Evolutionary conservation across 2,113 vertebrate genomes (phyloP).

Genomic region (Emydura subglobosa): DNA sequence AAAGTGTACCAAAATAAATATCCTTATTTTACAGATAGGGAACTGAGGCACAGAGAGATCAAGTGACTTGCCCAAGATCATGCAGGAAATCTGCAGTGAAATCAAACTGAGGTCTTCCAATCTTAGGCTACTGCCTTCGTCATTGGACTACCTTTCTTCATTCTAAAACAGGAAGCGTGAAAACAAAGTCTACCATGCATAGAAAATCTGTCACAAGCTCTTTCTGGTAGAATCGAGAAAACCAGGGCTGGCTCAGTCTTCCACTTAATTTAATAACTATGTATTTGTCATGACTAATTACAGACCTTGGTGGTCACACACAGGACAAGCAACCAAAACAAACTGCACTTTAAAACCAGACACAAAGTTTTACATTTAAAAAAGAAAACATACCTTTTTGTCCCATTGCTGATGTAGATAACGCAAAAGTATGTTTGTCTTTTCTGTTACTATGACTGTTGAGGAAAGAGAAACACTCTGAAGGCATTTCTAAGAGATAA

Average conservation of each 20-base stretch:
- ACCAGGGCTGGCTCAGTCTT: not conserved
- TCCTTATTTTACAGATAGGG: not conserved
- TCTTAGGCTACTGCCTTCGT: not conserved
- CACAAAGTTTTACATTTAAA: not conserved
- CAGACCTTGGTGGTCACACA: not conserved
- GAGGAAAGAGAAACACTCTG: not conserved
- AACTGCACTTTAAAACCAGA: not conserved
- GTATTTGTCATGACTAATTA: not conserved
- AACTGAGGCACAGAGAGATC: not conserved
- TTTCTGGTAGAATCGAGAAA: rapidly evolving
- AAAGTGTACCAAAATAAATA: not conserved
- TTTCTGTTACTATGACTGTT: constrained; percentile 97
- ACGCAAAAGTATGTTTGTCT: constrained; percentile 95
- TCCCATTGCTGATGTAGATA: constrained; percentile 98
- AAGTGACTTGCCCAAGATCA: not conserved
- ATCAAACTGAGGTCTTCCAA: rapidly evolving
- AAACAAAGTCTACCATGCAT: not conserved
- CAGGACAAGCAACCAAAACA: not conserved
- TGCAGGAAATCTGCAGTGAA: not conserved
- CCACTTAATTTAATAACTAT: not conserved
- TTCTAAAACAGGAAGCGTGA: not conserved
- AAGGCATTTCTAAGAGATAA: not conserved
- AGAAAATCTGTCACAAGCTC: not conserved
- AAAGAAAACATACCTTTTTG: constrained; percentile 87
- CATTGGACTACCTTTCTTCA: not conserved